A percentile compares a stretch with the other conserved stretches of the same genome.
These are phyloP conservation scores for Allygus modestus DNA, from an alignment of 2,888 invertebrate genomes.

Conservation along the genomic window DNA sequence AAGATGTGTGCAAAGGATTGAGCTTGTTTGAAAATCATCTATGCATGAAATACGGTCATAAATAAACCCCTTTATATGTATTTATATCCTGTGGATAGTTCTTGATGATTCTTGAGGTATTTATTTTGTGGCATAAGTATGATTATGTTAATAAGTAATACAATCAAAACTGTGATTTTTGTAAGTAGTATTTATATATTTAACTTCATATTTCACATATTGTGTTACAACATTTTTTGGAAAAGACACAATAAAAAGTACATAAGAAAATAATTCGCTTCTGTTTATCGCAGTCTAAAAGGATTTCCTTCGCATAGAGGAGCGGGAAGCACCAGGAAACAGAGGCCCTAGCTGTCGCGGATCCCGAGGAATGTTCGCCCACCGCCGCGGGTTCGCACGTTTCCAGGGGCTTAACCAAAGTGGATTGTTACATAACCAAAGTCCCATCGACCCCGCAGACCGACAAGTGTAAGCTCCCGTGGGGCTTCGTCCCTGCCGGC, in stretches of 20 bases:
- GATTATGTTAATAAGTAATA: too few relatives aligned
- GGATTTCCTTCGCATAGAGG: background rate
- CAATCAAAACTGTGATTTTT: too few relatives aligned
- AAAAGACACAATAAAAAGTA: background rate
- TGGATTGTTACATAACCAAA: slow-evolving; percentile 48
- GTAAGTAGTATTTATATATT: too few relatives aligned
- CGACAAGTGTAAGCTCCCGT: background rate
- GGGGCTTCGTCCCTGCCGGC: slow-evolving; percentile 35
- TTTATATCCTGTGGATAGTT: too few relatives aligned
- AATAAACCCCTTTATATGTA: too few relatives aligned
- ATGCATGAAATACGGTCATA: too few relatives aligned
- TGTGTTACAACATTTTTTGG: too few relatives aligned
- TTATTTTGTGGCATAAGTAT: too few relatives aligned
- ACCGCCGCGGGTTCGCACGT: background rate
- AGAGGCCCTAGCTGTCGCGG: background rate
- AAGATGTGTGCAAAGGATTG: too few relatives aligned
- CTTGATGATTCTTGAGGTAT: too few relatives aligned
- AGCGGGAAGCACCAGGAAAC: background rate
- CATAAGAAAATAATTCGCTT: background rate
- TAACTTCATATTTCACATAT: too few relatives aligned
- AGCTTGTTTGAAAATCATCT: too few relatives aligned
- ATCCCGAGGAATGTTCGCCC: background rate
- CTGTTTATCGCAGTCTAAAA: background rate
- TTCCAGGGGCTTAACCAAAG: slow-evolving; percentile 39
- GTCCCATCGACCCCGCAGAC: slow-evolving; percentile 40